phyloP scores from a whole-genome alignment of 2,888 invertebrate genomes.

The Perdita meconis region DNA sequence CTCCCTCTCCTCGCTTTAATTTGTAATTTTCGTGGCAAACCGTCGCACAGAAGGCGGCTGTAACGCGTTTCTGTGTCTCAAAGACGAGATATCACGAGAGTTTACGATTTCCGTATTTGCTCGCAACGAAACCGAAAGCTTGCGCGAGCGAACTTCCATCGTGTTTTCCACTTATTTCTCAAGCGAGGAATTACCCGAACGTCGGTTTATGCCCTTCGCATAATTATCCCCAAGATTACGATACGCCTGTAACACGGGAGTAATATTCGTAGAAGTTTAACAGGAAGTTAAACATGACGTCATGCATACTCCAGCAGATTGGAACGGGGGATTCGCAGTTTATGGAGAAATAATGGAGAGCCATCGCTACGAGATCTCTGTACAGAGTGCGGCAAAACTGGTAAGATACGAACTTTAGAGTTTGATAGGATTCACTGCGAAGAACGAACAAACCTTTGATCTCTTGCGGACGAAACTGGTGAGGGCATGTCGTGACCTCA shows the following conservation, averaged over 20 bases:
- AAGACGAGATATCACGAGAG: constrained; percentile 5
- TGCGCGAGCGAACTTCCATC: neutral
- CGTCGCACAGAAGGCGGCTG: neutral
- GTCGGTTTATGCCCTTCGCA: neutral
- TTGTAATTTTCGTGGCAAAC: constrained; percentile 7
- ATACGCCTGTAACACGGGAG: neutral
- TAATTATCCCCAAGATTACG: constrained; percentile 1
- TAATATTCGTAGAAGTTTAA: constrained; percentile 4
- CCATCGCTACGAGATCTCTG: neutral
- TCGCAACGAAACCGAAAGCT: neutral
- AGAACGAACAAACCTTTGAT: neutral
- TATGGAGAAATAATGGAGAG: neutral
- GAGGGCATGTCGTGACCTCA: too few species aligned
- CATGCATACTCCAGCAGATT: neutral
- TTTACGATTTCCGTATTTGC: neutral
- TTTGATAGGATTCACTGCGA: neutral
- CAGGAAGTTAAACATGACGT: constrained; percentile 2
- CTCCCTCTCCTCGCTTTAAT: neutral
- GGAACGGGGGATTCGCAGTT: neutral
- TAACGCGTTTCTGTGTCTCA: neutral
- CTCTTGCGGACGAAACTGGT: too few species aligned
- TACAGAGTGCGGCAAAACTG: neutral
- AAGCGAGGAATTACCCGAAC: neutral
- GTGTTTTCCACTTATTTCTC: constrained; percentile 4
- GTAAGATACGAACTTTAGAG: neutral